These are phyloP conservation scores for Sycophaga agraensis DNA, from an alignment of 1,140 invertebrate genomes.

Conservation along the genomic window DNA sequence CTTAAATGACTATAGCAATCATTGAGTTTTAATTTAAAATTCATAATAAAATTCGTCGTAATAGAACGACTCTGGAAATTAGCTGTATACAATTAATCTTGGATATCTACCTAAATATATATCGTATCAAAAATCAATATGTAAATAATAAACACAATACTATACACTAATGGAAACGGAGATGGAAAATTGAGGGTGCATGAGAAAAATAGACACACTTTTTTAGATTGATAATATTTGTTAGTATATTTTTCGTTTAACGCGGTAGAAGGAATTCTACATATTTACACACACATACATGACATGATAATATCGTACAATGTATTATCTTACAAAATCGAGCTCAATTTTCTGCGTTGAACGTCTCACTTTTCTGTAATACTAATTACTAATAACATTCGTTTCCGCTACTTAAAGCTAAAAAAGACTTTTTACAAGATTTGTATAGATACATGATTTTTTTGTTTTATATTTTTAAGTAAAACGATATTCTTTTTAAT, in stretches of 20 bases:
- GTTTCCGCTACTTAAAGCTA: slow-evolving; percentile 12
- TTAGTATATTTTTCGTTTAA: slow-evolving; percentile 39
- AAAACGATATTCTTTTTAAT: not conserved
- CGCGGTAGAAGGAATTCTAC: slow-evolving; percentile 38
- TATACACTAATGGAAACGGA: too few relatives aligned
- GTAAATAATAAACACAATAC: too few relatives aligned
- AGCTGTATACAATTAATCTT: too few relatives aligned
- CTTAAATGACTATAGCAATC: too few relatives aligned
- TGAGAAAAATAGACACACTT: not conserved
- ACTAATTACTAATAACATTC: slow-evolving; percentile 9
- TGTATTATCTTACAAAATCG: slow-evolving; percentile 42
- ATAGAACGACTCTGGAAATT: too few relatives aligned
- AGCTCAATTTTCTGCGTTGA: not conserved
- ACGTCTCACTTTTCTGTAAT: slow-evolving; percentile 1
- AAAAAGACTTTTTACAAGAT: slow-evolving; percentile 25
- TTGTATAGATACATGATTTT: slow-evolving; percentile 12
- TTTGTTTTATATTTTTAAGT: slow-evolving; percentile 8
- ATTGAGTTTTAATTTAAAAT: too few relatives aligned
- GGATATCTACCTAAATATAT: too few relatives aligned
- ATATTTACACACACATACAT: slow-evolving; percentile 46
- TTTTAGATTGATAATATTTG: slow-evolving; percentile 30
- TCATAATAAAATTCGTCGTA: too few relatives aligned
- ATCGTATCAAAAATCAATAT: too few relatives aligned
- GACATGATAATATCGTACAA: slow-evolving; percentile 37
- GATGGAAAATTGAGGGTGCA: not conserved